Conservation (phyloP, 2,888 invertebrate species). For the Eugnorisma glareosa region DNA sequence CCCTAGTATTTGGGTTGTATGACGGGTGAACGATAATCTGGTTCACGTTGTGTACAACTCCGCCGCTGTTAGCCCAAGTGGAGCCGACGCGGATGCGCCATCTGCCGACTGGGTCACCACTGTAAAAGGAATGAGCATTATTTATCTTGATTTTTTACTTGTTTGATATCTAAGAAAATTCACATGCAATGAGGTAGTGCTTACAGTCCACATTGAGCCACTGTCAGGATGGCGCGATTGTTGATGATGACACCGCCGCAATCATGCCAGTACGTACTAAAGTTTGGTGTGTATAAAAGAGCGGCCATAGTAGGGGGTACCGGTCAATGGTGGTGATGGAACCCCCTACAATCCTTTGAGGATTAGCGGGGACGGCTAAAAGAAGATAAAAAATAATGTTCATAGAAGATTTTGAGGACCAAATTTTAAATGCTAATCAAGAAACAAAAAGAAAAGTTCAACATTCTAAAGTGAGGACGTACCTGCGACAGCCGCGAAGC, state of each 20-base stretch:
- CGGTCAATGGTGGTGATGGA: slow-evolving; percentile 3
- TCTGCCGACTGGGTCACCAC: slow-evolving; percentile 59
- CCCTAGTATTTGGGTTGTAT: slow-evolving; percentile 55
- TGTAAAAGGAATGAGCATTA: slow-evolving; percentile 32
- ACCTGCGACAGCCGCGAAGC: slow-evolving; percentile 46
- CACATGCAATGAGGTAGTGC: not conserved
- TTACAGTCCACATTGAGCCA: slow-evolving; percentile 1
- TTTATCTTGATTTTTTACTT: not conserved
- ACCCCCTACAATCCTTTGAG: slow-evolving; percentile 1
- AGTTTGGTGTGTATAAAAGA: not conserved
- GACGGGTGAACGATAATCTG: slow-evolving; percentile 62
- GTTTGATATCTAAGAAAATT: not conserved
- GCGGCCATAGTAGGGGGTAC: not conserved
- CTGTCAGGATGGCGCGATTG: not conserved
- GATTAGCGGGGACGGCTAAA: not conserved
- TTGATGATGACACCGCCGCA: slow-evolving; percentile 3
- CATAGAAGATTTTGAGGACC: not conserved
- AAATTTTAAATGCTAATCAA: not conserved
- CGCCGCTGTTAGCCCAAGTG: slow-evolving; percentile 70
- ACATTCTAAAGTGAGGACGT: not conserved
- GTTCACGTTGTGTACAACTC: slow-evolving; percentile 58
- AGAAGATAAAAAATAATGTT: not conserved
- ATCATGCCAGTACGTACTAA: not conserved
- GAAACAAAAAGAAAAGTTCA: not conserved
- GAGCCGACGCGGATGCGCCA: slow-evolving; percentile 73